Evolutionary conservation across 1,140 invertebrate species (phyloP).

Genomic region (Aphelenchoides avenae): DNA sequence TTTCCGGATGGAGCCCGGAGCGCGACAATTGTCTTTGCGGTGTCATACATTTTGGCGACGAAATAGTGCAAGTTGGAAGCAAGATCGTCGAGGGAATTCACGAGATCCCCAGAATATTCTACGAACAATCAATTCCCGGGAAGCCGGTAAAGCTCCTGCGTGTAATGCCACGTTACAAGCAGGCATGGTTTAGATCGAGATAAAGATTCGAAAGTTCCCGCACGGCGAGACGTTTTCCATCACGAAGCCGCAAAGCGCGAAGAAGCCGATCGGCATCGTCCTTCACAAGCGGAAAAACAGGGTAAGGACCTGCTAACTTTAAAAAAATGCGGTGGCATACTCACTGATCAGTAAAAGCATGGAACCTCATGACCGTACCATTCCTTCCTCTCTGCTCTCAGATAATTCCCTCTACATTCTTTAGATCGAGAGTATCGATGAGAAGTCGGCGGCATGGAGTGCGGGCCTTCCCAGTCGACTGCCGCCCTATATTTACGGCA

Average conservation of each 20-base stretch:
- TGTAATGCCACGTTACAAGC: neutral
- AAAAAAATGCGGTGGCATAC: neutral
- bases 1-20: slow-evolving; percentile 25
- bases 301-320: slow-evolving; percentile 10
- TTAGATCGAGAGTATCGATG: neutral
- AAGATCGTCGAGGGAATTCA: slow-evolving; percentile 8
- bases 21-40: slow-evolving; percentile 16
- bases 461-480: slow-evolving; percentile 13
- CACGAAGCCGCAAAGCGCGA: slow-evolving; percentile 17
- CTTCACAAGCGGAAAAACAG: slow-evolving; percentile 26
- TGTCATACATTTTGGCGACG: slow-evolving; percentile 34
- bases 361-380: neutral
- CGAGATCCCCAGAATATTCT: slow-evolving; percentile 17
- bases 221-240: slow-evolving; percentile 19
- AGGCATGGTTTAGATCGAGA: slow-evolving; percentile 17
- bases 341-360: neutral
- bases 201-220: slow-evolving; percentile 15
- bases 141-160: slow-evolving; percentile 15
- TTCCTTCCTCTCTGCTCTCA: no score
- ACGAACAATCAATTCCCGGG: slow-evolving; percentile 19
- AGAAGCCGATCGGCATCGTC: slow-evolving; percentile 16
- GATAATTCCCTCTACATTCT: neutral
- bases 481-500: slow-evolving; percentile 4
- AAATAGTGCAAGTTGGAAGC: slow-evolving; percentile 19
- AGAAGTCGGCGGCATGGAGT: neutral